Base-by-base conservation (phyloP, 2,797 vertebrate species). In the Serranus cabrilla region DNA sequence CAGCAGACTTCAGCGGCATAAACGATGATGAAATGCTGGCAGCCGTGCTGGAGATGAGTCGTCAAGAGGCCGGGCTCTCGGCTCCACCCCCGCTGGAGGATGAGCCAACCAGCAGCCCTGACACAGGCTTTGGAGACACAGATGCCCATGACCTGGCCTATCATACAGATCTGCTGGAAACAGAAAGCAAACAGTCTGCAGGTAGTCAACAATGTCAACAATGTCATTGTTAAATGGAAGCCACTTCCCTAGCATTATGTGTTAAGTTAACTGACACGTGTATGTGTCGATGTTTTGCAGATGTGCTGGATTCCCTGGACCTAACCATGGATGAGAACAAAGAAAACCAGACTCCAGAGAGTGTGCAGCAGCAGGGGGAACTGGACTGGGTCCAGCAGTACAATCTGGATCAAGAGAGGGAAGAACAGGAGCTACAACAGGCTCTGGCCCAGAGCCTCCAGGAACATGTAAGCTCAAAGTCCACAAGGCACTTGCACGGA, bases 321-420 rank as follows among this genome's bases (percentile, higher is more conserved):
- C 89, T 98, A 83, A 95, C 96, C 59, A 98, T 98, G 96, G 98
- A 99, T 89, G 98, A 99, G 90, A 99, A 99, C 92, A 99, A 99
- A 87, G 98, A 99, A 93, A 99, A 99, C 92, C 98, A 99, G 94
- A 99, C 98, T 77, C 98, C 98, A 0, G 97, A 97, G 81, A 94
- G 94, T 1, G 91, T 91, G 83, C 96, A 90, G 87, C 89, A 96
- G 65, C 92, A 97, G 90, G 96, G 96, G 9, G 98, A 99, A 50
- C 91, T 97, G 66, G 98, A 99, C 91, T 99, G 98, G 98, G 96
- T 98, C 63, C 97, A 99, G 84, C 97, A 99, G 81, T 99, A 97
- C 25, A 97, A 95, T 68, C 91, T 97, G 91, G 98, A 99, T 45
- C 96, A 96, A 80, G 97, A 99, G 87, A 93, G 97, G 50, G 98